Percentiles rank a stretch among this genome's conserved stretches.
These are phyloP conservation scores for Bombus haemorrhoidalis DNA, from an alignment of 1,140 invertebrate species.

Conservation along the genomic window DNA sequence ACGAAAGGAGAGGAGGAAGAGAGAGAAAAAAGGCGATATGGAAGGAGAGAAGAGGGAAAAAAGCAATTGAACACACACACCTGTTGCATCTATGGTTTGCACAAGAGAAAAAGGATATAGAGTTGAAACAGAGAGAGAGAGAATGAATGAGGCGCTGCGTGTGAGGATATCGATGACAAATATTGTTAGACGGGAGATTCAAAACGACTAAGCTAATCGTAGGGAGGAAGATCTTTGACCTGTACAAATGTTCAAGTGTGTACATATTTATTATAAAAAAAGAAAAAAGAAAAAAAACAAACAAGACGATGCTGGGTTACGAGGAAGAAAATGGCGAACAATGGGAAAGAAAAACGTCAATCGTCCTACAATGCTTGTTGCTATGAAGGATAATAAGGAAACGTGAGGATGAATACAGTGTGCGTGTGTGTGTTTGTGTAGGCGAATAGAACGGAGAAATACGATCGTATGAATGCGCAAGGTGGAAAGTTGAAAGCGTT, in stretches of 20 bases:
- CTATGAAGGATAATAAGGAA: not conserved
- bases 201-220: not conserved
- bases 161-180: constrained; percentile 22
- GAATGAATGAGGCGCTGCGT: not conserved
- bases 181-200: not conserved
- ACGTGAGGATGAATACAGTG: not conserved
- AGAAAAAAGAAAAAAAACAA: not conserved
- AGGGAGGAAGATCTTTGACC: constrained; percentile 10
- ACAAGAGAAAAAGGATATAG: not conserved
- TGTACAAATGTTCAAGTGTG: constrained; percentile 52
- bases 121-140: too few relatives aligned
- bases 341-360: not conserved
- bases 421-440: not conserved
- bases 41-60: not conserved
- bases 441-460: constrained; percentile 5
- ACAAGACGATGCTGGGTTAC: not conserved
- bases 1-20: not conserved
- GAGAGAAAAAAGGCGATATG: not conserved
- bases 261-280: constrained; percentile 51
- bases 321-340: not conserved
- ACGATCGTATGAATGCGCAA: constrained; percentile 43
- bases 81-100: constrained; percentile 22
- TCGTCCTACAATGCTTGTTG: not conserved
- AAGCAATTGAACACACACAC: not conserved
- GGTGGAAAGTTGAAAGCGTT: constrained; percentile 62